Evolutionary conservation across 2,888 invertebrate genomes (phyloP), one percentile per base, ranked within the genome.

Genomic region (Nasonovia ribisnigri): DNA sequence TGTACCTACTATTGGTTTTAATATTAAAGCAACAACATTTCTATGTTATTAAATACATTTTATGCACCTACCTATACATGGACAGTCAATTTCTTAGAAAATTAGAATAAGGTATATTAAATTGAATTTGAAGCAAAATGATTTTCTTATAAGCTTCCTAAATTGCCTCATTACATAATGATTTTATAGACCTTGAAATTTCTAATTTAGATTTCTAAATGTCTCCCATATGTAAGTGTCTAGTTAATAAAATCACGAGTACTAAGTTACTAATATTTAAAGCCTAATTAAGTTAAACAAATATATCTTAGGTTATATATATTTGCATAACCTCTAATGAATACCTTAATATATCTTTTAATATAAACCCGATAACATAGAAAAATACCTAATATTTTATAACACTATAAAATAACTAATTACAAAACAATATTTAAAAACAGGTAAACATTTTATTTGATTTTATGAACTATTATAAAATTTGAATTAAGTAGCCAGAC

Each of bases 121-220:
- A 88, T 51, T 42, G 24, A 46, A 46, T 67, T 60, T 90, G n/a
- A 90, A 90, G 20, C 0, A 57, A 46, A 57, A 36, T 42, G 46
- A 84, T 86, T 46, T 26, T 46, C 46, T 60, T 86, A 57, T 84
- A 84, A 60, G 3, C 24, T 46, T 86, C 3, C 3, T 60, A 36
- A 60, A 87, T 92, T 87, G 60, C 46, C 36, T 36, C 36, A 92
- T 92, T 91, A 36, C 24, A 51, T 84, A 91, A 90, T 54, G 51
- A 42, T 88, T 91, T 88, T 51, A 42, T 60, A 91, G 36, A 36
- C 36, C 46, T 90, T 86, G 43, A 67, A 60, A 67, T 84, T 94
- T 46, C 43, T 90, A 51, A 84, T 94, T 92, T 94, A 36, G 1
- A 29, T 87, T 77, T 88, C n/a, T 89, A 57, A 84, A 46, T 42